phyloP scores from a whole-genome alignment of 1,140 invertebrate genomes.

The Vollenhovia emeryi region DNA sequence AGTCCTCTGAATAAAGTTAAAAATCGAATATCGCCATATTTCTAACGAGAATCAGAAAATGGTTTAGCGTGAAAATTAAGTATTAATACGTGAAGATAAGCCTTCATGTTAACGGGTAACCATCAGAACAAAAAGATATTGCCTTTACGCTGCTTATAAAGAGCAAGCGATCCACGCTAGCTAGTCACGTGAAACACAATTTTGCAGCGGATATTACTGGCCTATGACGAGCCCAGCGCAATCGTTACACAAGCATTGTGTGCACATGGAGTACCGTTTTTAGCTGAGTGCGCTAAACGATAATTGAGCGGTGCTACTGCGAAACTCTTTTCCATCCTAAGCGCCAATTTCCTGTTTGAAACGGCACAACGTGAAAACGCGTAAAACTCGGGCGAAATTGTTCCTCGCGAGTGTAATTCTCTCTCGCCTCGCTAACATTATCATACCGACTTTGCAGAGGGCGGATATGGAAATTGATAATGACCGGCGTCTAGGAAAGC shows the following conservation, averaged over 20 bases:
- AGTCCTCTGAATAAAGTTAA: background rate
- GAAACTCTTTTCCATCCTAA: constrained; percentile 21
- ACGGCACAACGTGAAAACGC: background rate
- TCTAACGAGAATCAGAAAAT: background rate
- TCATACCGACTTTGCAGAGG: background rate
- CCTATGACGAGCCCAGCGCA: constrained; percentile 11
- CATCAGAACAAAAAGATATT: background rate
- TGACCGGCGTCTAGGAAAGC: background rate
- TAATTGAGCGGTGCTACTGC: constrained; percentile 30
- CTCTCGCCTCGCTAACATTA: constrained; percentile 4
- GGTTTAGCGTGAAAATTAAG: background rate
- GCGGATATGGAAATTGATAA: constrained; percentile 28
- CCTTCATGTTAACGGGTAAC: background rate
- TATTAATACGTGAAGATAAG: background rate
- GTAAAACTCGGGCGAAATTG: constrained; percentile 35
- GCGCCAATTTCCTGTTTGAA: constrained; percentile 29
- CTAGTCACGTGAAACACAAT: constrained; percentile 46
- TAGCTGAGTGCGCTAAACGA: constrained; percentile 29
- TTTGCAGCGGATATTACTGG: constrained; percentile 46
- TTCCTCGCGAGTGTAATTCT: constrained; percentile 9
- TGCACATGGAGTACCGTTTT: background rate
- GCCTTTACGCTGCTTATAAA: constrained; percentile 14
- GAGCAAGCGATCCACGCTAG: background rate
- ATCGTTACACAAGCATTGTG: constrained; percentile 15
- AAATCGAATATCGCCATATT: background rate